Conservation (phyloP, 1,140 invertebrate species). For the Lepidurus arcticus region DNA sequence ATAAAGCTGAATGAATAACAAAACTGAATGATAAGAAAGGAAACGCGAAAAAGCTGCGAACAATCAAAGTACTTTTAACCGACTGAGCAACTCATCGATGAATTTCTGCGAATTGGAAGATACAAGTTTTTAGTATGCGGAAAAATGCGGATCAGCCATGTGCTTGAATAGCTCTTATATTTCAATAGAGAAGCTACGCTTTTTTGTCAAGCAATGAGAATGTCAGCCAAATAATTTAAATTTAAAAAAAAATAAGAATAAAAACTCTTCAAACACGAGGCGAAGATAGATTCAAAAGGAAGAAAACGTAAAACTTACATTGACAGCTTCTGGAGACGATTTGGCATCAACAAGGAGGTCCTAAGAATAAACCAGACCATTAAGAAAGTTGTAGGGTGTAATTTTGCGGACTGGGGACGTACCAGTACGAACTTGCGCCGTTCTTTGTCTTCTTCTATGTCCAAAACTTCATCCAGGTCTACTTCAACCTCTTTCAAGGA, state of each 20-base stretch:
- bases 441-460: conserved; percentile 80
- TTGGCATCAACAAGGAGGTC: conserved; percentile 35
- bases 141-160: background rate
- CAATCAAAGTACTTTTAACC: conserved; percentile 35
- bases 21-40: background rate
- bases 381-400: background rate
- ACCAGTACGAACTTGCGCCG: conserved; percentile 76
- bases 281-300: background rate
- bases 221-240: background rate
- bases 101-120: conserved; percentile 35
- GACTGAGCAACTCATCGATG: conserved; percentile 34
- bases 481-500: conserved; percentile 69
- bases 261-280: background rate
- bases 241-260: conserved; percentile 17
- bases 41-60: background rate
- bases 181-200: background rate
- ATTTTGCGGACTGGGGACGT: conserved; percentile 39
- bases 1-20: background rate
- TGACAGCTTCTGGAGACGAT: conserved; percentile 34
- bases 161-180: conserved; percentile 5
- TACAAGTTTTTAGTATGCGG: background rate
- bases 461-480: conserved; percentile 85
- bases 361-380: conserved; percentile 27
- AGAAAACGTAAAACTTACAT: conserved; percentile 30
- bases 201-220: background rate